A percentile compares a stretch with the other conserved stretches of the same genome.
Conservation (phyloP, 2,888 invertebrate species). For the Luffia ferchaultella region DNA sequence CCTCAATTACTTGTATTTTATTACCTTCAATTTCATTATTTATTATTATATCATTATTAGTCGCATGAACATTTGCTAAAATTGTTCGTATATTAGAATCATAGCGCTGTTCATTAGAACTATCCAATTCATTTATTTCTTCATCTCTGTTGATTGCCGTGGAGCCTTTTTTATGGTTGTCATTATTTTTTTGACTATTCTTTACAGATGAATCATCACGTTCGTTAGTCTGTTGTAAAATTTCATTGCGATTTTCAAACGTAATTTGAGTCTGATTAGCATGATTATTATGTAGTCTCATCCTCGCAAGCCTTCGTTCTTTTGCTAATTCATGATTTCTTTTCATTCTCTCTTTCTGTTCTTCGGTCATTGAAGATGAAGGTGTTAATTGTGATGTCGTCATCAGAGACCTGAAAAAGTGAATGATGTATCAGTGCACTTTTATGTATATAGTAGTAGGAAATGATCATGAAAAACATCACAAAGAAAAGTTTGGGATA, state of each 20-base stretch:
- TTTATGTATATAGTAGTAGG: background rate
- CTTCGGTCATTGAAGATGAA: slow-evolving; percentile 63
- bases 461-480: no score
- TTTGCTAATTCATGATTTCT: slow-evolving; percentile 72
- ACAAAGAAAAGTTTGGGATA: no score
- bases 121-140: no score
- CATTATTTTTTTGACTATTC: no score
- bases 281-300: slow-evolving; percentile 26
- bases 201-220: slow-evolving; percentile 3
- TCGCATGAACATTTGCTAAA: slow-evolving; percentile 9
- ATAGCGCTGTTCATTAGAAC: no score
- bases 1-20: background rate
- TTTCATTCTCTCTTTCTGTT: slow-evolving; percentile 73
- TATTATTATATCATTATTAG: slow-evolving; percentile 6
- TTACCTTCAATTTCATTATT: background rate
- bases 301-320: slow-evolving; percentile 67
- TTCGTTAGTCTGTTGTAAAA: background rate
- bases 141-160: no score
- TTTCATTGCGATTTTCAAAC: background rate
- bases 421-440: no score
- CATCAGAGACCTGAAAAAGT: slow-evolving; percentile 30
- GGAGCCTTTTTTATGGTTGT: no score
- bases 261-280: background rate
- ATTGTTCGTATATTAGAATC: no score
- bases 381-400: slow-evolving; percentile 44